Evolutionary conservation across 2,113 vertebrate species (phyloP).

Genomic region (Mustelus asterias): DNA sequence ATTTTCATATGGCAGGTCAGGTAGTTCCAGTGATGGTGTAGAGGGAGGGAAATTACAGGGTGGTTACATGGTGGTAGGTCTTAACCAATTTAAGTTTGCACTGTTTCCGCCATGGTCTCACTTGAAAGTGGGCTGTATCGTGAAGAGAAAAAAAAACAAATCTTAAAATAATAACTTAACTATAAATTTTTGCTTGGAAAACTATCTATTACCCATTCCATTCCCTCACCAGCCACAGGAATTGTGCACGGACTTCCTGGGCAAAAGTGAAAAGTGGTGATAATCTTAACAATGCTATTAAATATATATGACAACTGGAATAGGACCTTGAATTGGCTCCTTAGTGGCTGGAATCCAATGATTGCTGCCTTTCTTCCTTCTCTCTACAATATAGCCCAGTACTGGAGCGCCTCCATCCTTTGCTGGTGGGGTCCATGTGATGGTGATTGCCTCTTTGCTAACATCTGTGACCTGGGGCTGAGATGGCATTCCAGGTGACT

Average conservation of each 20-base stretch:
- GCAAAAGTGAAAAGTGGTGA: background rate
- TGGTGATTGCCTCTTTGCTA: constrained; percentile 54
- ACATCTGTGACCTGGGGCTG: constrained; percentile 53
- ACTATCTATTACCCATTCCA: background rate
- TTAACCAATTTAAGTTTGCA: background rate
- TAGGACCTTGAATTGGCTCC: constrained; percentile 58
- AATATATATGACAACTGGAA: background rate
- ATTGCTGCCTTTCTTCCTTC: constrained; percentile 56
- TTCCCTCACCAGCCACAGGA: background rate
- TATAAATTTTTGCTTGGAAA: background rate
- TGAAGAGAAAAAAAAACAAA: background rate
- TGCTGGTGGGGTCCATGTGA: constrained; percentile 52
- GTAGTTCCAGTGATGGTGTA: background rate
- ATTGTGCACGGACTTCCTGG: background rate
- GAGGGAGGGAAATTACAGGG: background rate
- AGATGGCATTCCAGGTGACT: constrained; percentile 45
- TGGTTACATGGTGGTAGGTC: background rate
- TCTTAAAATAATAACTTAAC: background rate
- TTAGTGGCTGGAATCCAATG: constrained; percentile 54
- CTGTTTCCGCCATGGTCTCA: background rate
- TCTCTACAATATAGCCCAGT: constrained; percentile 51
- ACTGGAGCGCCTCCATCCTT: constrained; percentile 50
- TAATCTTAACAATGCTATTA: background rate
- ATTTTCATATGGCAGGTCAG: background rate
- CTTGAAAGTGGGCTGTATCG: too few relatives aligned